Base-by-base conservation (phyloP, 2,113 vertebrate genomes). In the Megaceryle torquata region DNA sequence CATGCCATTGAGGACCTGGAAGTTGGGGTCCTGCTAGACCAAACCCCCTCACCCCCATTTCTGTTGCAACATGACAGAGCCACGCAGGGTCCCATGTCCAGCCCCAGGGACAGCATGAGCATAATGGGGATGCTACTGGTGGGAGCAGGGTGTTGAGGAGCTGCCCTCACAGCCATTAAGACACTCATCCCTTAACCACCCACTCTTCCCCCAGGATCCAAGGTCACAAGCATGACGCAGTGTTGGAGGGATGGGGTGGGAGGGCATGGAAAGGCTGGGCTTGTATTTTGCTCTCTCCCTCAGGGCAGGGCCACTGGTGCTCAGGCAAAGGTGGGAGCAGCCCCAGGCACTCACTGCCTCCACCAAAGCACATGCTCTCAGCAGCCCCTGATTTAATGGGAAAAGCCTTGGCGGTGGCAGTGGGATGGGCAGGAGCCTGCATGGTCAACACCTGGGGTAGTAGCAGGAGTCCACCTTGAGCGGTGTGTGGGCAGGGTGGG, bases 91-190 rank as follows among this genome's bases (percentile, higher is more conserved):
- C 37, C 41, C 44, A 41, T 3, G 20, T 37, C 6, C 88, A 63
- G 31, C 35, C 39, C 46, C 5, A 20, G 11, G 39, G 26, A 53
- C 28, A 63, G 44, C 2, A 0, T 1, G 5, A 79, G 22, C 79
- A 46, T 0, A 0, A 48, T 3, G 6, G 11, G 11, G 3, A 64
- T 28, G 15, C 68, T 74, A n/a, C 33, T 1, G 3, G 17, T 15
- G 9, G 3, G 41, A 39, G 41, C 1, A 1, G 28, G 51, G 35
- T 48, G 37, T 77, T 2, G 24, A 77, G 31, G 43, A 64, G 33
- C 75, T 91, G 78, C 43, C 31, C 25, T 70, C 48, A 50, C 26
- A 37, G 64, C 22, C n/a, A 63, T 41, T n/a, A 57, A 80, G 25
- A 76, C n/a, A 44, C 9, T 31, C 1, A 1, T 33, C 63, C 59